Percentiles rank a stretch among this genome's conserved stretches.
These are phyloP conservation scores for Lithosia quadra DNA, from an alignment of 2,888 invertebrate genomes.

Conservation along the genomic window DNA sequence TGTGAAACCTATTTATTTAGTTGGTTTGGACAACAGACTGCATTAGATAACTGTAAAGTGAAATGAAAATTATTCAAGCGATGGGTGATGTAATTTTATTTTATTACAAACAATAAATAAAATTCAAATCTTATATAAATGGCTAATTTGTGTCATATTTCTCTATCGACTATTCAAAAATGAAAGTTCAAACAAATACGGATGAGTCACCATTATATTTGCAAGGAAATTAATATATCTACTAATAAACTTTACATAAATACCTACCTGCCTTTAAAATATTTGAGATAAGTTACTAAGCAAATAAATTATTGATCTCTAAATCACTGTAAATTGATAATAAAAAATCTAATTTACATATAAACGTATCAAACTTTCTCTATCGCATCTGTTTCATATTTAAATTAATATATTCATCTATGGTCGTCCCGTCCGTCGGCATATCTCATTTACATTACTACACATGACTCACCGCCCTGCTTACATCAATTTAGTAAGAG, in stretches of 20 bases:
- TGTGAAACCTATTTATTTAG: too few species aligned
- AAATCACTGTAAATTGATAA: neutral
- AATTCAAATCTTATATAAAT: neutral
- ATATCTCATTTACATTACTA: slow-evolving; percentile 42
- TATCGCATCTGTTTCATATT: slow-evolving; percentile 35
- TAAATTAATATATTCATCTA: slow-evolving; percentile 25
- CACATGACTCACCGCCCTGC: slow-evolving; percentile 39
- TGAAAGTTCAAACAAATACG: neutral
- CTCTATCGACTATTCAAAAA: neutral
- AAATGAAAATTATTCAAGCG: neutral
- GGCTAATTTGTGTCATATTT: neutral
- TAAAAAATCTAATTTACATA: neutral
- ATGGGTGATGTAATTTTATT: neutral
- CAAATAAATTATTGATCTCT: neutral
- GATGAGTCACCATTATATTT: neutral
- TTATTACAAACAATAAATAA: neutral
- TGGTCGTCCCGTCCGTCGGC: slow-evolving; percentile 27
- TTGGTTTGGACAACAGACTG: too few species aligned
- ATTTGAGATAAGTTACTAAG: neutral
- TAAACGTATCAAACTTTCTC: slow-evolving; percentile 16
- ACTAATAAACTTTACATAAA: neutral
- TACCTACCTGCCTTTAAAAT: neutral
- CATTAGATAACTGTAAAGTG: too few species aligned
- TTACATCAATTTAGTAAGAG: slow-evolving; percentile 72
- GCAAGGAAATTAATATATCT: neutral